A percentile compares a stretch with the other conserved stretches of the same genome.
Conservation (phyloP, 2,888 invertebrate genomes). For the Pachymerium ferrugineum region DNA sequence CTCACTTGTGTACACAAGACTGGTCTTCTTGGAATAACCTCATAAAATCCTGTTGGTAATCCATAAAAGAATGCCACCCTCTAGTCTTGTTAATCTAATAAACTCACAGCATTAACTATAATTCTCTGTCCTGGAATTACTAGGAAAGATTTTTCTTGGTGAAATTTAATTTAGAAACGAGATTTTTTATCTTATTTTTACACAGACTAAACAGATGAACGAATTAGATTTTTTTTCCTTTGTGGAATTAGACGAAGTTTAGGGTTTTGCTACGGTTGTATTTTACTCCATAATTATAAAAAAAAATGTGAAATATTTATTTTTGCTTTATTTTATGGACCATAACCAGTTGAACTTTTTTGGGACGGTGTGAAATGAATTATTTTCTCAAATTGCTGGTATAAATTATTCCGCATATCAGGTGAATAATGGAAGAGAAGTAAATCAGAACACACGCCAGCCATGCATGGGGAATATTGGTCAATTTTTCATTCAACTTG, state of each 20-base stretch:
- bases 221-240: no score
- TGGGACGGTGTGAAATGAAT: not conserved
- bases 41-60: not conserved
- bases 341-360: not conserved
- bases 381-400: slow-evolving; percentile 27
- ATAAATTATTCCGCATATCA: slow-evolving; percentile 20
- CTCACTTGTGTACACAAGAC: not conserved
- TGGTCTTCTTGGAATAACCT: not conserved
- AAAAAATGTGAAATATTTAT: not conserved
- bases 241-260: no score
- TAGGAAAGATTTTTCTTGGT: no score
- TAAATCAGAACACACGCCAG: slow-evolving; percentile 6
- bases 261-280: no score
- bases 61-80: not conserved
- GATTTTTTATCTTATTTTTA: no score
- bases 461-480: slow-evolving; percentile 19
- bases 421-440: slow-evolving; percentile 25
- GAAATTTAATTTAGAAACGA: no score
- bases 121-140: not conserved
- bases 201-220: no score
- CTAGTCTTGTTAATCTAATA: not conserved
- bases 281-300: not conserved
- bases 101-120: not conserved
- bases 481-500: not conserved
- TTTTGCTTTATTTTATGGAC: not conserved